Percentiles rank a stretch among this genome's conserved stretches.
phyloP scores from a whole-genome alignment of 2,797 vertebrate species.

The Phyllotis vaccarum region DNA sequence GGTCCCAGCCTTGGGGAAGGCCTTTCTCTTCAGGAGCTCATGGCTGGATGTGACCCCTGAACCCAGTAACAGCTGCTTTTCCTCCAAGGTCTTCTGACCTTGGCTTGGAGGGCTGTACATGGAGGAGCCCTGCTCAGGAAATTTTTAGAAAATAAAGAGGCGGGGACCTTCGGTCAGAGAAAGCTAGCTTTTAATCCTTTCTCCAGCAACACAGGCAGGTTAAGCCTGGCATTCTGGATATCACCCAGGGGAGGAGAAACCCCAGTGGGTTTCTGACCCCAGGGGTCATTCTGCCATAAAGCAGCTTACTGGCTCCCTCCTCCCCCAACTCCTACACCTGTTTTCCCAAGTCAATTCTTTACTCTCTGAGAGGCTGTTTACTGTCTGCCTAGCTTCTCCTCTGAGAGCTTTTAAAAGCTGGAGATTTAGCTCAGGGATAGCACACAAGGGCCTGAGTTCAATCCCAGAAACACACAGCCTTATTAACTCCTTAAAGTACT shows the following conservation, averaged over 20 bases:
- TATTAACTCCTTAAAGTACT: too few relatives aligned
- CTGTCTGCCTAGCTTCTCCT: background rate
- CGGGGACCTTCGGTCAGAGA: background rate
- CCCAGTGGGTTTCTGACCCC: background rate
- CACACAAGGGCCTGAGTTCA: background rate
- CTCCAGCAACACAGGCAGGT: background rate
- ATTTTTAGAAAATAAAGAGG: background rate
- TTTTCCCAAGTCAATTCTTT: background rate
- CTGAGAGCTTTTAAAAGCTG: background rate
- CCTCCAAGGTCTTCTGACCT: background rate
- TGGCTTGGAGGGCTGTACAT: background rate
- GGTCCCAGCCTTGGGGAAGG: background rate
- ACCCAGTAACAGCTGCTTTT: background rate
- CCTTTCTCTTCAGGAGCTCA: background rate
- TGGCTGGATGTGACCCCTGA: background rate
- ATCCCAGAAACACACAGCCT: background rate
- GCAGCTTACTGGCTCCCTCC: background rate
- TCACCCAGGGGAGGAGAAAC: too few relatives aligned
- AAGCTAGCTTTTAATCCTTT: background rate
- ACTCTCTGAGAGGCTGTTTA: background rate
- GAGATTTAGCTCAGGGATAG: background rate
- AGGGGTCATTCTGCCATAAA: background rate
- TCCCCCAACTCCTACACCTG: background rate
- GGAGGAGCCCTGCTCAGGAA: too few relatives aligned
- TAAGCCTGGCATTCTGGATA: background rate